These are phyloP conservation scores for Rafetus swinhoei DNA, from an alignment of 2,113 vertebrate species.

Conservation along the genomic window DNA sequence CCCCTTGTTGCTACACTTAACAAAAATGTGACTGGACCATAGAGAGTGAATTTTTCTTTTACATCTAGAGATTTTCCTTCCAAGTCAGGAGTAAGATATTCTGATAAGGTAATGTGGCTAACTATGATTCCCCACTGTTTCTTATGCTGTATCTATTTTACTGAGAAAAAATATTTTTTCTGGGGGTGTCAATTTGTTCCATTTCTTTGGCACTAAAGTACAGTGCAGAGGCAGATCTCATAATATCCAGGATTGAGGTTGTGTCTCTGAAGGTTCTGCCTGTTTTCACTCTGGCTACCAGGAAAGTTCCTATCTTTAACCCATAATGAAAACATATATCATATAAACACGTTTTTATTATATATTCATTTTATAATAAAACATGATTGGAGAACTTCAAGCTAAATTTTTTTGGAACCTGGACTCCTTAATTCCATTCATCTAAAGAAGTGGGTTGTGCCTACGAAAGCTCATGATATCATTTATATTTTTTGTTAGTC, in stretches of 20 bases:
- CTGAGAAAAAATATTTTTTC: background rate
- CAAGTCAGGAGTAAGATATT: background rate
- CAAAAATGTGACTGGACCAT: background rate
- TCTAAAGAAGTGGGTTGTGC: too few species aligned
- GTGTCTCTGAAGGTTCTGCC: background rate
- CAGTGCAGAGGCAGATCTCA: constrained; percentile 12
- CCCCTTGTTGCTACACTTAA: background rate
- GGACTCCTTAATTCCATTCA: too few species aligned
- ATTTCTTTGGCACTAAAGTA: constrained; percentile 28
- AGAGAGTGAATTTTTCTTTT: background rate
- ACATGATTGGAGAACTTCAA: constrained; percentile 58
- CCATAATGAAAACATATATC: too few species aligned
- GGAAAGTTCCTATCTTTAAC: too few species aligned
- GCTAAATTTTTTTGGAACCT: background rate
- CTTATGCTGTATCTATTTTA: background rate
- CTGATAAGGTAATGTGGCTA: background rate
- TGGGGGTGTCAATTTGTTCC: background rate
- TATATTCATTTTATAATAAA: too few species aligned
- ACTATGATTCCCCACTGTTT: background rate
- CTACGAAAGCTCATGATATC: too few species aligned
- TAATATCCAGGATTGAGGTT: background rate
- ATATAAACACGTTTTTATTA: too few species aligned
- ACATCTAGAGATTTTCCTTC: constrained; percentile 6
- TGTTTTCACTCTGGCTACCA: background rate
- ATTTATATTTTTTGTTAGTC: too few species aligned